These are phyloP conservation scores for Ciconia stormi DNA, from an alignment of 2,113 vertebrate genomes.

Conservation along the genomic window DNA sequence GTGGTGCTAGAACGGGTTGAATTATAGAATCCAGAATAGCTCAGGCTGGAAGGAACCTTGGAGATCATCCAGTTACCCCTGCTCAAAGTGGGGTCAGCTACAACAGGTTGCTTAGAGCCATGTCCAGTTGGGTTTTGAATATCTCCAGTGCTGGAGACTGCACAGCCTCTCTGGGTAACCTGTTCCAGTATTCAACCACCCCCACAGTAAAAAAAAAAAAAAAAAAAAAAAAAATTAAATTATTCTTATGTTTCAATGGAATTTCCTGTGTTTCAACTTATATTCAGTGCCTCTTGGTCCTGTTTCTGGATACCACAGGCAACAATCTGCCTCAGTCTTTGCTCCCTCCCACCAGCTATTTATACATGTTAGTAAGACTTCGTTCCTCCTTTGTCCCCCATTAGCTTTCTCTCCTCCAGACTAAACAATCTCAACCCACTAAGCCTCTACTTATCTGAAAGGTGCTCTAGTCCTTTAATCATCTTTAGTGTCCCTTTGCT, in stretches of 20 bases:
- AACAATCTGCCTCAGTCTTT: neutral
- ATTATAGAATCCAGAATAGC: neutral
- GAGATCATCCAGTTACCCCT: neutral
- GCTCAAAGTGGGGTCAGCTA: neutral
- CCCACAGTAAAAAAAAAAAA: too few relatives aligned
- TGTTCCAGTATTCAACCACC: neutral
- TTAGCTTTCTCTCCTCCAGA: neutral
- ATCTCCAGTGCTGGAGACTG: neutral
- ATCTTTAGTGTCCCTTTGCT: neutral
- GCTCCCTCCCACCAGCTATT: neutral
- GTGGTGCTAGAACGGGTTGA: neutral
- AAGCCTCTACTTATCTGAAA: neutral
- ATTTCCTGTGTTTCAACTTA: neutral
- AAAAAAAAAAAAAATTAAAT: too few relatives aligned
- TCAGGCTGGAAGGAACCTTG: neutral
- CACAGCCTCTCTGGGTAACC: neutral
- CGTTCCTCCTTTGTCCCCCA: rapidly evolving
- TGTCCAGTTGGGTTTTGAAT: neutral
- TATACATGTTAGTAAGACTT: neutral
- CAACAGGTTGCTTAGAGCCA: neutral
- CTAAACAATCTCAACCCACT: neutral
- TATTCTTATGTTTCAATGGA: neutral
- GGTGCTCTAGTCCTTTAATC: neutral
- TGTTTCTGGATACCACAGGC: neutral
- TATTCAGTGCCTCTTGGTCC: neutral